Conservation (phyloP, 2,113 vertebrate species). For the Pelodiscus sinensis region DNA sequence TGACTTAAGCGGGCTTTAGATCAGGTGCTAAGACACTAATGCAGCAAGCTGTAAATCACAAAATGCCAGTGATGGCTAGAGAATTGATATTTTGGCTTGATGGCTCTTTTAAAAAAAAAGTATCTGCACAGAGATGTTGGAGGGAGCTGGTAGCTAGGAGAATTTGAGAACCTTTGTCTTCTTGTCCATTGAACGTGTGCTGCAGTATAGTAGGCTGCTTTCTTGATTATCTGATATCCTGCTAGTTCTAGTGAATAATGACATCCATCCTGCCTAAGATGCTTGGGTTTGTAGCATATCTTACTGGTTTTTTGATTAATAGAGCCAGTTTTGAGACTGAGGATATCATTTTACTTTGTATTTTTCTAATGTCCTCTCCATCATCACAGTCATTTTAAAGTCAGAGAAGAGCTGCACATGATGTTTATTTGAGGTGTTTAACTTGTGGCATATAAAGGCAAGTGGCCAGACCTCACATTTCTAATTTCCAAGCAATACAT, state of each 20-base stretch:
- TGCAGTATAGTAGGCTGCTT: background rate
- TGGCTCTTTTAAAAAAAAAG: background rate
- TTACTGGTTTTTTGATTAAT: background rate
- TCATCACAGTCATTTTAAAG: background rate
- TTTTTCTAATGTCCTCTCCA: background rate
- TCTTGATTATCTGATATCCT: background rate
- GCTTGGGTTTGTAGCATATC: background rate
- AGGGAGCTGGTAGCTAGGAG: background rate
- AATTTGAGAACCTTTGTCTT: background rate
- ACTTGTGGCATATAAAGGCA: background rate
- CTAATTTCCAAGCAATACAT: background rate
- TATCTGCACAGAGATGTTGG: background rate
- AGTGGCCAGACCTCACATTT: background rate
- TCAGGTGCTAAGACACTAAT: background rate
- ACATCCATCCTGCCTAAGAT: background rate
- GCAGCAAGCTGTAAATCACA: background rate
- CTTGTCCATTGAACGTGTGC: too few relatives aligned
- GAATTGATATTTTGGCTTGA: background rate
- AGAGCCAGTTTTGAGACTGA: background rate
- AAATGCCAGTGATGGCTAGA: background rate
- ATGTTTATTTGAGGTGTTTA: background rate
- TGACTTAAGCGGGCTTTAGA: background rate
- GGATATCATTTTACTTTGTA: background rate
- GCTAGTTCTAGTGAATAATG: background rate
- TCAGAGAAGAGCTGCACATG: background rate